phyloP scores from a whole-genome alignment of 2,888 invertebrate species.

The Agelastica alni region DNA sequence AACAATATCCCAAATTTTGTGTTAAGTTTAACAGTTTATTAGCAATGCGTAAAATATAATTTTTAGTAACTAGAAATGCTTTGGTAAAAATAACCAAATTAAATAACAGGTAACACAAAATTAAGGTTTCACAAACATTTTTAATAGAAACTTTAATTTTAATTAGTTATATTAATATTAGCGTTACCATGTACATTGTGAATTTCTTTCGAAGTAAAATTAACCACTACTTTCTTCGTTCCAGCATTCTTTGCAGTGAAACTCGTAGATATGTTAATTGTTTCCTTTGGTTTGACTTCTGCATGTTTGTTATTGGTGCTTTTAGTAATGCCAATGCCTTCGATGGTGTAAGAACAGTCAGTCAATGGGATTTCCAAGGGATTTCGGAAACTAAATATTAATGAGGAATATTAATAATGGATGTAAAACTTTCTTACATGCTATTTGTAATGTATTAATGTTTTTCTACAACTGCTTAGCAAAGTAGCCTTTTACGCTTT shows the following conservation, averaged over 20 bases:
- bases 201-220: slow-evolving; percentile 72
- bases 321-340: slow-evolving; percentile 67
- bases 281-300: slow-evolving; percentile 62
- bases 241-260: slow-evolving; percentile 68
- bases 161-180: slow-evolving; percentile 4
- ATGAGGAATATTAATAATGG: too few relatives aligned
- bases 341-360: slow-evolving; percentile 69
- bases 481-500: too few relatives aligned
- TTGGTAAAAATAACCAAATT: too few relatives aligned
- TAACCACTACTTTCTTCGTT: slow-evolving; percentile 68
- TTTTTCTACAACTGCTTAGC: too few relatives aligned
- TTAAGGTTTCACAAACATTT: too few relatives aligned
- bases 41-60: too few relatives aligned
- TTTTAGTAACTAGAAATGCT: too few relatives aligned
- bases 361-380: slow-evolving; percentile 69
- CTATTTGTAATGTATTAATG: too few relatives aligned
- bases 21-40: too few relatives aligned
- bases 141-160: neutral
- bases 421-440: too few relatives aligned
- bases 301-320: slow-evolving; percentile 21
- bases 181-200: slow-evolving; percentile 71
- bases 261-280: slow-evolving; percentile 61
- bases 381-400: slow-evolving; percentile 72
- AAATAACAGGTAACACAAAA: too few relatives aligned
- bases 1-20: too few relatives aligned